Percentiles rank a stretch among this genome's conserved stretches.
Conservation (phyloP, 2,113 vertebrate species). For the Tursiops truncatus region DNA sequence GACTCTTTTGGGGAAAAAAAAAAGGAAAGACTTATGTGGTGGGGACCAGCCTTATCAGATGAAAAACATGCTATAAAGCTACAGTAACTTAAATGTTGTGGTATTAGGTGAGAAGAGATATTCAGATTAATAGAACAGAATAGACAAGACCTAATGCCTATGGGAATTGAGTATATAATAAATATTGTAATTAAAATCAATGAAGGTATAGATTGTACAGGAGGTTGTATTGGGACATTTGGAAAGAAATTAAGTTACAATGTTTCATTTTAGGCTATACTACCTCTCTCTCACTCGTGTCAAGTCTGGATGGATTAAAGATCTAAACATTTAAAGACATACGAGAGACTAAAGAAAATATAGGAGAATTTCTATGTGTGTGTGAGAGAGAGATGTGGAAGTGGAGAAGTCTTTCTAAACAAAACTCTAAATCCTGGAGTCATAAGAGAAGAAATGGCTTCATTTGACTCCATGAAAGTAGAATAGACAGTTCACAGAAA, state of each 20-base stretch:
- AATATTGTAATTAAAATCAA: not conserved
- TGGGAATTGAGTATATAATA: not conserved
- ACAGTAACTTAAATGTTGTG: not conserved
- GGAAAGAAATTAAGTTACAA: not conserved
- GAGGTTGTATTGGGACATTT: not conserved
- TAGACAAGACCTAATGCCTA: not conserved
- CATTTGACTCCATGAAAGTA: not conserved
- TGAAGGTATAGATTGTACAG: not conserved
- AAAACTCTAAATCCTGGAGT: not conserved
- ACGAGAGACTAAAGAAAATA: not conserved
- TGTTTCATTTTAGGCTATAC: not conserved
- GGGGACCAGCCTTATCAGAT: not conserved
- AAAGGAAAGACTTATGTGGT: not conserved
- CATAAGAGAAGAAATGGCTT: not conserved
- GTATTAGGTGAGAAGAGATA: not conserved
- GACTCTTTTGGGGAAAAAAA: not conserved
- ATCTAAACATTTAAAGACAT: constrained; percentile 12
- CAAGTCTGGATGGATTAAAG: not conserved
- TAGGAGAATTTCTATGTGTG: not conserved
- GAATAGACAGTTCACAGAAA: not conserved
- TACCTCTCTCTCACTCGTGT: not conserved
- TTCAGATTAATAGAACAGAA: not conserved
- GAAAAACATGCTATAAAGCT: not conserved
- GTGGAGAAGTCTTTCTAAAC: not conserved
- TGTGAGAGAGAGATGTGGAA: not conserved